Base-by-base conservation (phyloP, 2,113 vertebrate species). In the Chloebia gouldiae region DNA sequence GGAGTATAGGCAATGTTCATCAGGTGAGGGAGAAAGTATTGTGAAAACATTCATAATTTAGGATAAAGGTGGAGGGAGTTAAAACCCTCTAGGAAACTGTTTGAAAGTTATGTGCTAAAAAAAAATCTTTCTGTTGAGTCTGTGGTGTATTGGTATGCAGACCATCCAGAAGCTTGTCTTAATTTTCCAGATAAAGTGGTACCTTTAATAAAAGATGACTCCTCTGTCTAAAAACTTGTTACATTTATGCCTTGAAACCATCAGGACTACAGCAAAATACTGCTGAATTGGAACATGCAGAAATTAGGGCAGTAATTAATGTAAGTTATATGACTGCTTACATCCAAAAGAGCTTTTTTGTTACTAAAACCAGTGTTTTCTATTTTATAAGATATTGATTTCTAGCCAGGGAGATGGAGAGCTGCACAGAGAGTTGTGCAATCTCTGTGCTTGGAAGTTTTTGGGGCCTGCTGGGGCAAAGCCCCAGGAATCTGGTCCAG, bases 271-370 rank as follows among this genome's bases (percentile, higher is more conserved):
- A 56, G 53, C 17, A 81, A 93, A 94, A 85, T 91, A 72, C 54
- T 60, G 57, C 57, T 87, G 75, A 93, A 85, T 87, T 86, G 39
- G 56, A 93, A 61, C 42, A 50, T 35, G 25, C 13, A 90, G 75
- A 92, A 85, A 88, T 82, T 77, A 75, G 76, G 63, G 40, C 27
- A 71, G 66, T 83, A 90, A 96, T 93, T 91, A 87, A 69, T 3
- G 1, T 87, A 54, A 90, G 54, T 94, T 90, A 69, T 66, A 20
- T 59, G 73, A 61, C 70, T 73, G 33, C 35, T 93, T 8, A 17
- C 66, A 64, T 92, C 49, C 59, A 54, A 85, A 90, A 88, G 76
- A 88, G 50, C 37, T 90, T 95, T 95, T 93, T 90, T 85, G 54
- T 90, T 86, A 77, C 57, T 81, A 93, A 94, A 80, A 1, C 4